Evolutionary conservation across 2,113 vertebrate genomes (phyloP).

Genomic region (Dissostichus mawsoni): DNA sequence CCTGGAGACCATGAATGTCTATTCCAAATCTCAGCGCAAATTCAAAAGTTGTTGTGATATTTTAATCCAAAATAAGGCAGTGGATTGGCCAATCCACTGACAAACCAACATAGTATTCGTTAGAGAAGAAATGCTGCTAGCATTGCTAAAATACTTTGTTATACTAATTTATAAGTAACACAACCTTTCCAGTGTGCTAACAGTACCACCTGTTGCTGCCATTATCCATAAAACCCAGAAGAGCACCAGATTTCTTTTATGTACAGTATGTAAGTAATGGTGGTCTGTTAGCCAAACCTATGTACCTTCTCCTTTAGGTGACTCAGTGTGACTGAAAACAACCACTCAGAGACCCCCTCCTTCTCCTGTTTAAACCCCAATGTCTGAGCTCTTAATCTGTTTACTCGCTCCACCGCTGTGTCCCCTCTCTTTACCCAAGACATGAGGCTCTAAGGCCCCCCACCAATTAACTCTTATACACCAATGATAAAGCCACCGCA

Average conservation of each 20-base stretch:
- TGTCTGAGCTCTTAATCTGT: slow-evolving; percentile 73
- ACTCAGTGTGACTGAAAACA: slow-evolving; percentile 45
- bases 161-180: neutral
- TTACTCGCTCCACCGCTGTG: slow-evolving; percentile 55
- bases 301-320: slow-evolving; percentile 22
- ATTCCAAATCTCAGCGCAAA: neutral
- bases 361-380: slow-evolving; percentile 46
- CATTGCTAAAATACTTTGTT: no score
- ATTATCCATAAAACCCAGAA: slow-evolving; percentile 2
- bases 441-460: slow-evolving; percentile 38
- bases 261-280: slow-evolving; percentile 16
- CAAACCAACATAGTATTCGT: neutral
- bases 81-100: neutral
- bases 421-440: slow-evolving; percentile 59
- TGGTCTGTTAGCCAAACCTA: slow-evolving; percentile 24
- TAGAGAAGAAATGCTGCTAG: neutral
- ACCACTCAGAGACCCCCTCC: slow-evolving; percentile 38
- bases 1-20: neutral
- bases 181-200: neutral
- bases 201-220: neutral
- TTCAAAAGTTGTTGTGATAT: neutral
- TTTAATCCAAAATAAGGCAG: neutral
- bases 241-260: neutral
- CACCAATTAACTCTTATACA: slow-evolving; percentile 36
- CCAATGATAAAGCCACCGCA: slow-evolving; percentile 24